These are phyloP conservation scores for Xerus rutilus DNA, from an alignment of 2,797 vertebrate species.

Conservation along the genomic window DNA sequence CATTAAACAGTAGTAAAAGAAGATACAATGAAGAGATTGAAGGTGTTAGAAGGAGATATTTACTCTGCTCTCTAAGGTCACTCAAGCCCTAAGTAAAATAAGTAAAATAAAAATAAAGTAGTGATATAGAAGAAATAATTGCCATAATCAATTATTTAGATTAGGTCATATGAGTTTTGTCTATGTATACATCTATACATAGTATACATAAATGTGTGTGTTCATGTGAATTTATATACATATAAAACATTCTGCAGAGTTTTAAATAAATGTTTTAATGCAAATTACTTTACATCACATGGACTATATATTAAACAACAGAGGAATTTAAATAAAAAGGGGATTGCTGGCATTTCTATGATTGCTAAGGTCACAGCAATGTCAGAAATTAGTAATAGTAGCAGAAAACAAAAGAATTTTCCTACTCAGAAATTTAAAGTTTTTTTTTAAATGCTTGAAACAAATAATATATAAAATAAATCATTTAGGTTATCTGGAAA, in stretches of 20 bases:
- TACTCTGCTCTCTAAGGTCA: background rate
- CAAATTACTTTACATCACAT: background rate
- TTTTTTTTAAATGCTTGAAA: background rate
- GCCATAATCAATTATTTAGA: background rate
- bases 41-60: background rate
- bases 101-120: background rate
- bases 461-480: background rate
- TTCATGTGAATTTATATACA: background rate
- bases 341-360: background rate
- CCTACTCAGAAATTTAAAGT: background rate
- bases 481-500: background rate
- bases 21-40: background rate
- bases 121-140: background rate
- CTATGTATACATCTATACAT: background rate
- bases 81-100: background rate
- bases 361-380: background rate
- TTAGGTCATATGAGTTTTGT: background rate
- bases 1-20: background rate
- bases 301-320: background rate
- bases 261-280: background rate
- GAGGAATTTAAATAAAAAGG: background rate
- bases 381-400: background rate
- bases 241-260: background rate
- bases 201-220: too few relatives aligned
- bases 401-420: background rate